A percentile compares a stretch with the other conserved stretches of the same genome.
phyloP scores from a whole-genome alignment of 1,140 invertebrate species.

The Bombus confusus region DNA sequence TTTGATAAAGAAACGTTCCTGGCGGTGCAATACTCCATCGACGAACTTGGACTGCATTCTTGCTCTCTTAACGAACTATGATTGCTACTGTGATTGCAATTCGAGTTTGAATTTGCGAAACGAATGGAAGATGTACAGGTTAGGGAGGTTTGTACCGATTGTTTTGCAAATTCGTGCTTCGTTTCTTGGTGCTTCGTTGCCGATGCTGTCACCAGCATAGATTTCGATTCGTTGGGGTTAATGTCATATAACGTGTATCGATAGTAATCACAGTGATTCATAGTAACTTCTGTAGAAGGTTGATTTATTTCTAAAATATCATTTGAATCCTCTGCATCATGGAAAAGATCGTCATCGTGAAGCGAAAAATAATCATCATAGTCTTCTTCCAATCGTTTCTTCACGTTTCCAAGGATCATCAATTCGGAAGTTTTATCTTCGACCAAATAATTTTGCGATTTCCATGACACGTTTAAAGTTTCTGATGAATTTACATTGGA shows the following conservation, averaged over 20 bases:
- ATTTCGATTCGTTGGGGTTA: neutral
- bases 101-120: neutral
- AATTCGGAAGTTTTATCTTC: conserved; percentile 41
- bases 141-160: neutral
- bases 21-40: conserved; percentile 10
- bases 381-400: conserved; percentile 63
- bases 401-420: conserved; percentile 56
- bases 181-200: neutral
- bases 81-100: neutral
- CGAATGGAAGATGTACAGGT: neutral
- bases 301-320: neutral
- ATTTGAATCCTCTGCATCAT: neutral
- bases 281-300: neutral
- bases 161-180: neutral
- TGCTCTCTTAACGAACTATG: neutral
- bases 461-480: neutral
- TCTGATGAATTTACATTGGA: neutral
- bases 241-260: neutral
- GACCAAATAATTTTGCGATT: neutral
- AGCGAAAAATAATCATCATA: conserved; percentile 36
- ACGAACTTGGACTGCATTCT: neutral
- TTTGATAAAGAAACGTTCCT: neutral
- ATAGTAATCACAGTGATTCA: neutral
- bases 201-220: neutral
- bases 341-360: conserved; percentile 20